Base-by-base conservation (phyloP, 2,888 invertebrate species). In the Apodemia mormo region DNA sequence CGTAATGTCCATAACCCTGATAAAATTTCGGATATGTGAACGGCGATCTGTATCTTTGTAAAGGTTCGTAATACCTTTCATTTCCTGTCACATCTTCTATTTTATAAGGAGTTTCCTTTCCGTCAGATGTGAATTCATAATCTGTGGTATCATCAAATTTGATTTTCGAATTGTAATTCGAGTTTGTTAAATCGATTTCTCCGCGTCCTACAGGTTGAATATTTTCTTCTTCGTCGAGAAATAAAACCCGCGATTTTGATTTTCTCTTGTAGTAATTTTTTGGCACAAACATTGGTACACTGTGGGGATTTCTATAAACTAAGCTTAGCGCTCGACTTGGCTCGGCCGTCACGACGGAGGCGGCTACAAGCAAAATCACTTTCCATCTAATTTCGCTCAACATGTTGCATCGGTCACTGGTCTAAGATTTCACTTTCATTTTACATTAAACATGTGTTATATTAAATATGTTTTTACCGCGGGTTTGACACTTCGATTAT, bases 361-460 rank as follows among this genome's bases (percentile, higher is more conserved):
- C 86, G 70, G 82, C 85, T 67, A 88, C 84, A 68, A 93, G 81
- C 78, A 93, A 78, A 78, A 92, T 79, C 80, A 93, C 92, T 92
- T 93, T 94, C 94, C 92, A 93, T 83, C 83, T 85, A 83, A 89
- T 88, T 84, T 86, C 89, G 84, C 88, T 85, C 45, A 87, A 88
- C 94, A 94, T 94, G 83, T 89, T 92, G 86, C 66, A 52, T 77
- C 89, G 92, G 90, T 91, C 92, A 91, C 82, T 90, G 90, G 80
- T 83, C 90, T 78, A 70, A 30, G 80, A 76, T 85, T 87, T 88
- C 92, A 92, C 92, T 92, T 92, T 92, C 92, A 92, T 92, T 85
- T 84, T 86, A 80, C 75, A 75, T 12, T n/a, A 52, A 52, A 52
- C 37, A 52, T 69, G 64, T 64, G 22, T 65, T 69, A 68, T 68